phyloP scores from a whole-genome alignment of 2,888 invertebrate genomes.

The Bombyx huttoni region DNA sequence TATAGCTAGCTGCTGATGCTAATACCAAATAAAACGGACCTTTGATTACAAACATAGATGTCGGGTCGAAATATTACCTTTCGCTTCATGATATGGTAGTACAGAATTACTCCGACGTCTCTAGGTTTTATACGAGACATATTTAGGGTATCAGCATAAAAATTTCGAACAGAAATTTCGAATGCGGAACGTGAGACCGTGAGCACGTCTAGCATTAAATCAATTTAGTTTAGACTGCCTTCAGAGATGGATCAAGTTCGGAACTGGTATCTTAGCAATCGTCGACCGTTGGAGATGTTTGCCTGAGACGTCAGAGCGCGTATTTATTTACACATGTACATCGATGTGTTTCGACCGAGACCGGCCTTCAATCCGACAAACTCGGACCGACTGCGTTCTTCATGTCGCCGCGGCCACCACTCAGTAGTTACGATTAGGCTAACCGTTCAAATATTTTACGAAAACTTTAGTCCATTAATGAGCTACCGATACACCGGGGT shows the following conservation, averaged over 20 bases:
- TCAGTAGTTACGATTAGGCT: slow-evolving; percentile 54
- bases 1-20: too few species aligned
- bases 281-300: slow-evolving; percentile 52
- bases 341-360: slow-evolving; percentile 63
- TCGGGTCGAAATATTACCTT: too few species aligned
- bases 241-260: slow-evolving; percentile 12
- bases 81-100: too few species aligned
- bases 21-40: too few species aligned
- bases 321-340: slow-evolving; percentile 64
- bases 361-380: slow-evolving; percentile 16
- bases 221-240: background rate
- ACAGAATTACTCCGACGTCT: too few species aligned
- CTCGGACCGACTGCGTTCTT: slow-evolving; percentile 54
- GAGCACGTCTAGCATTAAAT: background rate
- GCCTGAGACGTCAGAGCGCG: slow-evolving; percentile 28
- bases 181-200: too few species aligned
- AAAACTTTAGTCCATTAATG: slow-evolving; percentile 66
- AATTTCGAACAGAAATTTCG: too few species aligned
- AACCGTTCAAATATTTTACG: slow-evolving; percentile 60
- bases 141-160: too few species aligned
- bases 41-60: too few species aligned
- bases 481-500: slow-evolving; percentile 56
- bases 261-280: slow-evolving; percentile 13
- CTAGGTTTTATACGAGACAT: too few species aligned
- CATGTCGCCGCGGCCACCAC: slow-evolving; percentile 36